These are phyloP conservation scores for Condylostylus longicornis DNA, from an alignment of 1,140 invertebrate genomes.

Conservation along the genomic window DNA sequence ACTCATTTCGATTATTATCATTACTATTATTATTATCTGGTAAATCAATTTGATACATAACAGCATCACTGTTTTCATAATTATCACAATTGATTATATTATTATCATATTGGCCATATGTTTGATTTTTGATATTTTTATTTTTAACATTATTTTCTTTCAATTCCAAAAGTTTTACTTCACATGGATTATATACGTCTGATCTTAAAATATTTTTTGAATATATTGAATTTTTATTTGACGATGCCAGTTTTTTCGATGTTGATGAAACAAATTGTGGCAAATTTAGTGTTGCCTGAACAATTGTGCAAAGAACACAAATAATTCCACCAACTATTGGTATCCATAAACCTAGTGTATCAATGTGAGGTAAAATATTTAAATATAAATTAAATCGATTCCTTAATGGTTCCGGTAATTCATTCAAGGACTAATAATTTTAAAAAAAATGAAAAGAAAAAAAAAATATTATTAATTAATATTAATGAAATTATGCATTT, in stretches of 20 bases:
- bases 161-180: constrained; percentile 17
- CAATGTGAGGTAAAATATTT: constrained; percentile 45
- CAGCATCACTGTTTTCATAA: no score
- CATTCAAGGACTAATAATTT: constrained; percentile 47
- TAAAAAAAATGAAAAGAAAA: no score
- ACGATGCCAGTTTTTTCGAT: constrained; percentile 14
- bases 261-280: constrained; percentile 22
- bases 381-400: constrained; percentile 55
- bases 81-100: no score
- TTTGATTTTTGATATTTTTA: no score
- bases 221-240: constrained; percentile 17
- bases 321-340: constrained; percentile 38
- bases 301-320: constrained; percentile 35
- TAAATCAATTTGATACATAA: constrained; percentile 1
- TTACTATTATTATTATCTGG: constrained; percentile 1
- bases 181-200: constrained; percentile 18
- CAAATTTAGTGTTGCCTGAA: constrained; percentile 24
- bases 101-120: no score
- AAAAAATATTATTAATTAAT: constrained; percentile 3
- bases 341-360: constrained; percentile 42
- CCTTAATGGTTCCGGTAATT: constrained; percentile 42
- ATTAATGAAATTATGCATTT: constrained; percentile 1
- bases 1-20: no score
- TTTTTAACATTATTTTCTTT: no score
- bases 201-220: constrained; percentile 14